Evolutionary conservation across 2,113 vertebrate genomes (phyloP).

Genomic region (Donacobius atricapilla): DNA sequence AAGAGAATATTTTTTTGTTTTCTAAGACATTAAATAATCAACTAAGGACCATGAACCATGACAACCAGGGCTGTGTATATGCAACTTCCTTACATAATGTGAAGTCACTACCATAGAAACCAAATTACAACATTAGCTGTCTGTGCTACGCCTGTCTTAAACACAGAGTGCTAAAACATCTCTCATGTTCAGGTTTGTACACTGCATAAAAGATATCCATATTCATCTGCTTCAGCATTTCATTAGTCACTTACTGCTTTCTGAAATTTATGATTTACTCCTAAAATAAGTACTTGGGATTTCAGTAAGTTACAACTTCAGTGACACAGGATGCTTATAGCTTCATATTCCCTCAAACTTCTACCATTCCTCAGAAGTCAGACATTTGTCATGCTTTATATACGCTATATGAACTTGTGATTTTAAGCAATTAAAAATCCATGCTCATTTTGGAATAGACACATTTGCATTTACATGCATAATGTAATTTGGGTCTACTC

Average conservation of each 20-base stretch:
- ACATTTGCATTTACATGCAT: background rate
- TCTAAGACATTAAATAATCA: background rate
- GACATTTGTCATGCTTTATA: background rate
- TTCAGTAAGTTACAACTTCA: background rate
- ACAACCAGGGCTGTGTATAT: slow-evolving; percentile 10
- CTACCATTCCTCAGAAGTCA: background rate
- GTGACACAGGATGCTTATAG: background rate
- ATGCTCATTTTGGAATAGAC: background rate
- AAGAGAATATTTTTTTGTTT: background rate
- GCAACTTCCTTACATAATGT: slow-evolving; percentile 41
- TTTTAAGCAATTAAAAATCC: background rate
- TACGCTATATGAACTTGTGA: background rate
- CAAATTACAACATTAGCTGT: background rate
- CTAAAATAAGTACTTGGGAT: background rate
- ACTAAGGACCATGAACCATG: slow-evolving; percentile 8
- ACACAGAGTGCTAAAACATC: background rate
- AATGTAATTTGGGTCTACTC: background rate
- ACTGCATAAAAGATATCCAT: background rate
- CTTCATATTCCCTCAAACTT: background rate
- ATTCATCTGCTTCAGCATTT: background rate
- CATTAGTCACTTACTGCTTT: background rate
- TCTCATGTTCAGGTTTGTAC: background rate
- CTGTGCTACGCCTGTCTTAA: background rate
- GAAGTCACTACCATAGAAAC: slow-evolving; percentile 59
- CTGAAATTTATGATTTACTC: background rate